Conservation (phyloP, 2,888 invertebrate species). For the Acleris cristana region DNA sequence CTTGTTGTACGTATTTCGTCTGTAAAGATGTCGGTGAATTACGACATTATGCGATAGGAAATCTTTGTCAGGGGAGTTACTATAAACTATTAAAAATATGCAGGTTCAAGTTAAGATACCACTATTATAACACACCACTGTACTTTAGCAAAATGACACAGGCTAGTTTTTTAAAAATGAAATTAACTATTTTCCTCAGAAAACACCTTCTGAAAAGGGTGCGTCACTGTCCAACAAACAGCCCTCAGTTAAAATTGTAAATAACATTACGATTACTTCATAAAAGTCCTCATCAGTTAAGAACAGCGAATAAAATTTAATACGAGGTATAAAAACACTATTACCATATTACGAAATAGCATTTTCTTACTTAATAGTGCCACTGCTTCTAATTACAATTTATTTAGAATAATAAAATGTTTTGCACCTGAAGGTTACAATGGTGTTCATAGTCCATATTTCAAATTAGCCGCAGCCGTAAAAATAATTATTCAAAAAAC, state of each 20-base stretch:
- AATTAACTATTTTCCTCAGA: too few relatives aligned
- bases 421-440: constrained; percentile 25
- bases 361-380: constrained; percentile 16
- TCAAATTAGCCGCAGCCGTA: constrained; percentile 25
- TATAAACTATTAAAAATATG: too few relatives aligned
- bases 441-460: constrained; percentile 14
- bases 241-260: neutral
- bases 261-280: neutral
- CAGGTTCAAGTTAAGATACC: too few relatives aligned
- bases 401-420: constrained; percentile 24
- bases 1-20: too few relatives aligned
- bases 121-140: too few relatives aligned
- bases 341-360: constrained; percentile 18
- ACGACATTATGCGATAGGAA: too few relatives aligned
- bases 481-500: constrained; percentile 29
- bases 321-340: constrained; percentile 4
- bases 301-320: neutral
- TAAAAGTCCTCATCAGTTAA: constrained; percentile 5
- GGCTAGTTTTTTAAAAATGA: too few relatives aligned
- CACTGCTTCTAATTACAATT: constrained; percentile 20
- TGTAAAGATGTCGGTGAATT: too few relatives aligned
- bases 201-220: too few relatives aligned
- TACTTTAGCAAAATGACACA: too few relatives aligned
- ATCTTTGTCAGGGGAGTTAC: too few relatives aligned
- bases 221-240: too few relatives aligned